Evolutionary conservation across 2,888 invertebrate genomes (phyloP).

Genomic region (Platynereis dumerilii): DNA sequence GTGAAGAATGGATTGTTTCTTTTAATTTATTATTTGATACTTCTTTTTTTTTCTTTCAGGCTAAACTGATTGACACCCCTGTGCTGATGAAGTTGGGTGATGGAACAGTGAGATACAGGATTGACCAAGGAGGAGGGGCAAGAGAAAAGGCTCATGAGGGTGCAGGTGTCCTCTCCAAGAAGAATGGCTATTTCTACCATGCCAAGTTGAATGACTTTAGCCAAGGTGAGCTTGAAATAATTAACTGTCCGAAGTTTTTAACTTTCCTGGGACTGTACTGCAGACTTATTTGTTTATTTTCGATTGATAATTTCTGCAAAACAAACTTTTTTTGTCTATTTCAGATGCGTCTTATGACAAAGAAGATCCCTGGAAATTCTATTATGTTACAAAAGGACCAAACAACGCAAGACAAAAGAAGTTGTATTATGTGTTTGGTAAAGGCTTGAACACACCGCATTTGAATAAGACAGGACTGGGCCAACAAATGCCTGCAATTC

Average conservation of each 20-base stretch:
- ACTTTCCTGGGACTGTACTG: no score
- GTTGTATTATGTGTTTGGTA: slow-evolving; percentile 56
- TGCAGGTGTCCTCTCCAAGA: slow-evolving; percentile 38
- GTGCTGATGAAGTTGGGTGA: slow-evolving; percentile 54
- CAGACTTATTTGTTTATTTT: no score
- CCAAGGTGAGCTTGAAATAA: slow-evolving; percentile 50
- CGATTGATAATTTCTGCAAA: no score
- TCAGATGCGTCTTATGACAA: slow-evolving; percentile 44
- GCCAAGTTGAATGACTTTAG: slow-evolving; percentile 50
- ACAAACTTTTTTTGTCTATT: no score
- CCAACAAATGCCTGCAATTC: slow-evolving; percentile 44
- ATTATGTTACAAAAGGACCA: slow-evolving; percentile 55
- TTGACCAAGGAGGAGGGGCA: slow-evolving; percentile 35
- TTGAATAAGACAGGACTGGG: slow-evolving; percentile 29
- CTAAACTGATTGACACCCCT: slow-evolving; percentile 48
- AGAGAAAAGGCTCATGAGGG: slow-evolving; percentile 53
- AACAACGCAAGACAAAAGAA: slow-evolving; percentile 47
- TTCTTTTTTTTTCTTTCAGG: slow-evolving; percentile 15
- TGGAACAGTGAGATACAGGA: slow-evolving; percentile 55
- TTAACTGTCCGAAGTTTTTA: no score
- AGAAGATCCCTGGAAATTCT: slow-evolving; percentile 48
- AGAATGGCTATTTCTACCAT: slow-evolving; percentile 56
- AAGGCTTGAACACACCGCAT: slow-evolving; percentile 40
- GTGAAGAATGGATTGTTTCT: no score
- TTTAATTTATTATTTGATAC: no score